A percentile compares a stretch with the other conserved stretches of the same genome.
Conservation (phyloP, 2,113 vertebrate genomes). For the Campylomormyrus tamandua region DNA sequence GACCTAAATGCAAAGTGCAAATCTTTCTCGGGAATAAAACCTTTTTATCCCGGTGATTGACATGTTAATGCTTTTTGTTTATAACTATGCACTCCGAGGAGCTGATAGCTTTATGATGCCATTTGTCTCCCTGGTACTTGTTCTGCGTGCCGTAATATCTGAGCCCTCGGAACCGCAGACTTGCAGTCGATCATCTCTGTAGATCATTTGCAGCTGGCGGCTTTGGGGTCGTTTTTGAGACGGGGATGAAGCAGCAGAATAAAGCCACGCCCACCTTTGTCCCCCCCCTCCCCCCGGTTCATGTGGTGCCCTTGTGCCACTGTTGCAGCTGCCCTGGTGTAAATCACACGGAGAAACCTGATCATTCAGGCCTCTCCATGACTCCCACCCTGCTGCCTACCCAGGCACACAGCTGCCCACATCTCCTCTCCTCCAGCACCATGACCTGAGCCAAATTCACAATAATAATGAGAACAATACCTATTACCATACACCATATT, state of each 20-base stretch:
- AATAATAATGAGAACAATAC: neutral
- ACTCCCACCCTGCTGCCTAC: conserved; percentile 30
- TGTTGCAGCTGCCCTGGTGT: conserved; percentile 52
- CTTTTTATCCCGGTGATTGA: neutral
- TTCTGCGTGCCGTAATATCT: neutral
- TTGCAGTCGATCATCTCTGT: conserved; percentile 33
- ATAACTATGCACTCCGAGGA: neutral
- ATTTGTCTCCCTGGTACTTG: neutral
- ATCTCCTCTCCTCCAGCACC: neutral
- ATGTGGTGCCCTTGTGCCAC: conserved; percentile 33
- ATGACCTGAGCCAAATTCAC: neutral
- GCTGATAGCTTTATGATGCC: neutral
- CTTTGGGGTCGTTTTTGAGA: conserved; percentile 31
- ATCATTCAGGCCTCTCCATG: conserved; percentile 37
- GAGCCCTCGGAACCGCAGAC: conserved; percentile 22
- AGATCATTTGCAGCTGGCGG: conserved; percentile 31
- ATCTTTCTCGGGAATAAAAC: neutral
- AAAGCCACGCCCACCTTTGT: conserved; percentile 37
- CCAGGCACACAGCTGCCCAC: conserved; percentile 24
- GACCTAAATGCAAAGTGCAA: neutral
- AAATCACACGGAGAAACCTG: conserved; percentile 54
- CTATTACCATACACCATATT: neutral
- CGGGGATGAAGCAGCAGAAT: conserved; percentile 37
- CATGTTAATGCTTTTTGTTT: neutral
- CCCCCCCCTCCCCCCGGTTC: conserved; percentile 25